Conservation (phyloP, 2,888 invertebrate species). For the Rhagonycha fulva region DNA sequence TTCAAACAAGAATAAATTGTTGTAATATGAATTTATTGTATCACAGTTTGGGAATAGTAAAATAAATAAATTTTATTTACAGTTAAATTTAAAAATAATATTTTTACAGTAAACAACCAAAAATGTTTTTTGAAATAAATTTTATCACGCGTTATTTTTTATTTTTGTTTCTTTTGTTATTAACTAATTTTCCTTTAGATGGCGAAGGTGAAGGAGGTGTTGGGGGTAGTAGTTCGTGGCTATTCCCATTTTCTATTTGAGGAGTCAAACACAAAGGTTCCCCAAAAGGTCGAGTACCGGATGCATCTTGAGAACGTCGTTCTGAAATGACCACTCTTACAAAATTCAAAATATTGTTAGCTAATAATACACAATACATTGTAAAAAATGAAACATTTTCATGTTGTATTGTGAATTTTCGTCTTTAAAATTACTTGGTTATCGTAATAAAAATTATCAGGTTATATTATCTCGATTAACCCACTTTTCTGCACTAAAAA, state of each 20-base stretch:
- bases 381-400: neutral
- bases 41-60: constrained; percentile 46
- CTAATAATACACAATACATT: neutral
- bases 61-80: constrained; percentile 10
- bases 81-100: neutral
- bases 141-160: constrained; percentile 33
- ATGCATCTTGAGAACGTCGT: constrained; percentile 53
- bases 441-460: neutral
- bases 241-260: constrained; percentile 53
- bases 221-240: constrained; percentile 39
- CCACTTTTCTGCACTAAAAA: too few relatives aligned
- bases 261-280: constrained; percentile 71
- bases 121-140: neutral
- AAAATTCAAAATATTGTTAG: constrained; percentile 1
- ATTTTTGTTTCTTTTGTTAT: constrained; percentile 38
- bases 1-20: constrained; percentile 5
- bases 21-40: constrained; percentile 42
- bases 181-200: constrained; percentile 43
- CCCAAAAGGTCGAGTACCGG: constrained; percentile 59
- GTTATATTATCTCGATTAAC: too few relatives aligned
- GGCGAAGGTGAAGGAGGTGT: constrained; percentile 48
- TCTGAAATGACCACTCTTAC: constrained; percentile 46
- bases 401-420: neutral
- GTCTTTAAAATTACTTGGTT: neutral
- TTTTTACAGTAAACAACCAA: neutral